Conservation (phyloP, 2,113 vertebrate species). For the Turdus rufiventris region DNA sequence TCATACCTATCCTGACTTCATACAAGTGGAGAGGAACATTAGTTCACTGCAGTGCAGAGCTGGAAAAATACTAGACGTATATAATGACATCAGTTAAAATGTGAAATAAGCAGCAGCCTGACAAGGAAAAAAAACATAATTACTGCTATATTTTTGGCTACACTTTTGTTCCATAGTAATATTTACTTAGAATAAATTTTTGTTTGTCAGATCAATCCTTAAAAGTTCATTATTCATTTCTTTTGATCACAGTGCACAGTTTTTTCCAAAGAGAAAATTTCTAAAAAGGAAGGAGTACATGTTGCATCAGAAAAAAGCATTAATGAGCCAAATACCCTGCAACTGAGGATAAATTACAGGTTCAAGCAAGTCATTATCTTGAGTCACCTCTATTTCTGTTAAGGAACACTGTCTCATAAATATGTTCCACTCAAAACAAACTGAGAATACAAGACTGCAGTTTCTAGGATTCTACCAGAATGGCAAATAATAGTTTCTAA, state of each 20-base stretch:
- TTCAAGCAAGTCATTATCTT: not conserved
- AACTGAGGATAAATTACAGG: not conserved
- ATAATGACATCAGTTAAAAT: not conserved
- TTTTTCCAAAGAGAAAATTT: not conserved
- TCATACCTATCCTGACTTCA: not conserved
- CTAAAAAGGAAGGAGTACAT: not conserved
- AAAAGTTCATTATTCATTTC: not conserved
- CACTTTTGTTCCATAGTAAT: not conserved
- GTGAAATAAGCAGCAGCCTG: not conserved
- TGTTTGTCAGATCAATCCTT: not conserved
- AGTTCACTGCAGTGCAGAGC: not conserved
- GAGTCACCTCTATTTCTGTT: not conserved
- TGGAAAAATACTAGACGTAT: not conserved
- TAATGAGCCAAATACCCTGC: not conserved
- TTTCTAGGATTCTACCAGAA: not conserved
- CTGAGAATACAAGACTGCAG: not conserved
- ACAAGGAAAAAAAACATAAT: not conserved
- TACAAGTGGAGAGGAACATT: not conserved
- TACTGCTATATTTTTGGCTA: not conserved
- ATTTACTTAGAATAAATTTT: not conserved
- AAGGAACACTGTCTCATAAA: not conserved
- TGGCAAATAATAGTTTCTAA: not conserved
- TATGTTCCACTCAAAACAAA: not conserved
- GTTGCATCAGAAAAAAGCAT: not conserved
- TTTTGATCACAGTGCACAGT: not conserved